Evolutionary conservation across 2,797 vertebrate genomes (phyloP), one percentile per base, ranked within the genome.

Genomic region (Coreius guichenoti): DNA sequence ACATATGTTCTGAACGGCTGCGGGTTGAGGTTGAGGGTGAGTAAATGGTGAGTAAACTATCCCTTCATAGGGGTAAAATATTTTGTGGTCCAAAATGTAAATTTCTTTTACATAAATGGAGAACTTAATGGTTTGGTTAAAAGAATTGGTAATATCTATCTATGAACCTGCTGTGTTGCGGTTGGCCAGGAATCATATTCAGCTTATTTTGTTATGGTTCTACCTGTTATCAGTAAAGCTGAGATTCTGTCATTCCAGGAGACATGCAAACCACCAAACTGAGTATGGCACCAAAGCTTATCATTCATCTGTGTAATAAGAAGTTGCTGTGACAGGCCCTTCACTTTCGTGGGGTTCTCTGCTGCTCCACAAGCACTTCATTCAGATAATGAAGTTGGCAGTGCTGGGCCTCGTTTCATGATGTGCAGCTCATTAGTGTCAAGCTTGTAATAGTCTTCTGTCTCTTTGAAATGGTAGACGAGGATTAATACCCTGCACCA

Each of bases 371-470:
- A 79, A 85, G 61, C 81, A 87, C 85, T 88, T 78, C 70, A 74
- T 84, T 83, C 58, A 87, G 82, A 89, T 88, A 90, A 90, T 90
- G 86, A 90, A 87, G 80, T 83, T 88, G 86, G 89, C 89, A 89
- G 86, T 68, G 70, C 78, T 72, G 72, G 61, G 76, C 63, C 78
- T 89, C 81, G 78, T 86, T 88, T 84, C 85, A 87, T 77, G 80
- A 82, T 84, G 86, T 81, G 85, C 43, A 51, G 80, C 86, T 91
- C 90, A 91, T 92, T 91, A 92, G 87, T 89, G 88, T 91, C 89
- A 89, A 84, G 85, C 81, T 74, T 89, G 86, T 90, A 88, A 91
- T 89, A 87, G 86, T 87, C 81, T 90, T 90, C 77, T 80, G 73
- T 84, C 85, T 86, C 88, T 88, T 86, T 85, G 89, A 90, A 87